Conservation (phyloP, 2,888 invertebrate genomes). For the Xestoiulus laeticollis region DNA sequence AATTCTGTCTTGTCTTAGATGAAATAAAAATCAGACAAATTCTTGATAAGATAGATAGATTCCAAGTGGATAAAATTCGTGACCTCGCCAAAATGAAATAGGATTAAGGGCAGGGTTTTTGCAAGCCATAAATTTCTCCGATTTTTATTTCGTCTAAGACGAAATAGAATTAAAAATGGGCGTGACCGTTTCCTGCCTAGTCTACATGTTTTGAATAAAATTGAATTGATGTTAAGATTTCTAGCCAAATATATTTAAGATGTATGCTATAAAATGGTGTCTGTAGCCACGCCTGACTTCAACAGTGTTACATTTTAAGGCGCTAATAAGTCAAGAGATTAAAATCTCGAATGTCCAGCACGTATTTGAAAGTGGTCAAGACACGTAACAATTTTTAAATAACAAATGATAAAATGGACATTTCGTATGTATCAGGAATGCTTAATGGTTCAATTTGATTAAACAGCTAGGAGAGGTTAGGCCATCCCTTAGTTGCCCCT, state of each 20-base stretch:
- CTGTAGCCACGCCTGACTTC: slow-evolving; percentile 5
- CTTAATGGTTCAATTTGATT: background rate
- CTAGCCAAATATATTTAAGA: background rate
- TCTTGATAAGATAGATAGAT: too few relatives aligned
- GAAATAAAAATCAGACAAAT: too few relatives aligned
- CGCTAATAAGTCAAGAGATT: slow-evolving; percentile 16
- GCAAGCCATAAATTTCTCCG: too few relatives aligned
- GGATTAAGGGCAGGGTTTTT: too few relatives aligned
- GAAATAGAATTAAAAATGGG: too few relatives aligned
- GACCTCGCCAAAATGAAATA: too few relatives aligned
- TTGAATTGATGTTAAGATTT: background rate
- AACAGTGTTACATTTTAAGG: background rate
- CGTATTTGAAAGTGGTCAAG: background rate
- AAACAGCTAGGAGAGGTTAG: background rate
- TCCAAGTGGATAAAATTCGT: too few relatives aligned
- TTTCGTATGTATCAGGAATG: background rate
- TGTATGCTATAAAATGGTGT: background rate
- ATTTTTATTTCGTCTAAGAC: too few relatives aligned
- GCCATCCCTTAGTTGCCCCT: background rate
- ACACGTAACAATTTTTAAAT: background rate
- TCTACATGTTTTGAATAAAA: background rate
- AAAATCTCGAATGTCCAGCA: slow-evolving; percentile 26
- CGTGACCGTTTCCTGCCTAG: background rate
- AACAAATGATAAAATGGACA: background rate
- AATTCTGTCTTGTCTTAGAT: too few relatives aligned